A percentile compares a stretch with the other conserved stretches of the same genome.
These are phyloP conservation scores for Agrilus cyanescens DNA, from an alignment of 2,888 invertebrate species.

Conservation along the genomic window DNA sequence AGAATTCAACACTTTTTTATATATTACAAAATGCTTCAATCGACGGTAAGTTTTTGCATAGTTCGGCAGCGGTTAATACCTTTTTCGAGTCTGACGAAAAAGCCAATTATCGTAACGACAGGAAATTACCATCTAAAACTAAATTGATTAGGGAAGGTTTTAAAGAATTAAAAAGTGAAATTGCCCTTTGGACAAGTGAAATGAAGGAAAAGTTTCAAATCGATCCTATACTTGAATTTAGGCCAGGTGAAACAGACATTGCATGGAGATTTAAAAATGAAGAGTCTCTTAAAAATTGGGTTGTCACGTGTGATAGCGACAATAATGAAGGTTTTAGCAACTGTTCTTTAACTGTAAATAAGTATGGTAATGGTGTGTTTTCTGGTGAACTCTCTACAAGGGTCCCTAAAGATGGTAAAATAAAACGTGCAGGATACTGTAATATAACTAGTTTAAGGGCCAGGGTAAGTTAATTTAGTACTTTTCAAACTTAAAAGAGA, in stretches of 20 bases:
- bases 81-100: conserved; percentile 50
- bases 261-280: conserved; percentile 58
- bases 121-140: conserved; percentile 35
- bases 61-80: conserved; percentile 22
- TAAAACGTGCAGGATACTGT: conserved; percentile 71
- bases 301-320: conserved; percentile 67
- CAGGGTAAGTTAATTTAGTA: conserved; percentile 41
- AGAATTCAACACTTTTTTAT: too few species aligned
- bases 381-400: conserved; percentile 56
- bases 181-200: conserved; percentile 54
- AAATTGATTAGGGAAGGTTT: conserved; percentile 51
- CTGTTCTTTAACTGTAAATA: conserved; percentile 53
- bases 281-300: conserved; percentile 54
- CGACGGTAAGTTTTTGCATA: conserved; percentile 17
- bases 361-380: conserved; percentile 58
- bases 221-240: conserved; percentile 45
- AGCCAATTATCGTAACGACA: conserved; percentile 42
- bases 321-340: conserved; percentile 68
- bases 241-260: conserved; percentile 59
- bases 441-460: conserved; percentile 58
- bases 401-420: conserved; percentile 68
- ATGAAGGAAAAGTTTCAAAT: conserved; percentile 47
- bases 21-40: too few species aligned
- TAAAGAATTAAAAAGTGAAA: conserved; percentile 53
- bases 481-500: background rate